Evolutionary conservation across 2,113 vertebrate genomes (phyloP), one percentile per base, ranked within the genome.

Genomic region (Megaceryle torquata): DNA sequence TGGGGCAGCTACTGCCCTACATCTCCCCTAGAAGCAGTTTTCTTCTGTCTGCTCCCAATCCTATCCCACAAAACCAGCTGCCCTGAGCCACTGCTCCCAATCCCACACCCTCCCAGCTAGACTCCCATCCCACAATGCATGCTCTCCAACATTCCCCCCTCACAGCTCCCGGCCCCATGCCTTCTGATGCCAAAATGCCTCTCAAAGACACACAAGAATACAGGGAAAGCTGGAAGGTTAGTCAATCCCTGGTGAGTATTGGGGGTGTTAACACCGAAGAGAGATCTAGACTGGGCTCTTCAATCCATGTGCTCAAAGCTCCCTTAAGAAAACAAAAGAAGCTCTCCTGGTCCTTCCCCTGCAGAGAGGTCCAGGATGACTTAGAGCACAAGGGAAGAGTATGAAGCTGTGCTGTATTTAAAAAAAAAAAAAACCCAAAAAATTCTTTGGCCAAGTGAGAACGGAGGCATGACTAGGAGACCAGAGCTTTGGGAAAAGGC

Each of bases 331-430:
- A 67, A 37, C 3, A 25, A 60, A 81, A 74, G 90, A 80, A 88
- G 64, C 61, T n/a, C 31, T 11, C 39, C 90, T 17, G 48, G 68
- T 18, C 60, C 37, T 91, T 78, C 88, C 56, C 25, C n/a, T 10
- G 18, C 8, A 35, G 80, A 64, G 46, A 56, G 77, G n/a, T 8
- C 51, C 48, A 17, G 69, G 72, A 57, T 0, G 6, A 54, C 70
- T 87, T 44, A 64, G 90, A 93, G 90, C 57, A 91, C 91, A 95
- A 46, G 82, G 39, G 64, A 91, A 79, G 76, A 90, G 82, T 6
- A 39, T 15, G 72, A 86, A 86, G 88, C 79, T 93, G 86, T 89
- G 88, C 79, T 88, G 88, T 68, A 92, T 71, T 92, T n/a, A 13
- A 54, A 20, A 26, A 81, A 63, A 37, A 33, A 75, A 46, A 46